A percentile compares a stretch with the other conserved stretches of the same genome.
Conservation (phyloP, 2,888 invertebrate genomes). For the Aradus depressus region DNA sequence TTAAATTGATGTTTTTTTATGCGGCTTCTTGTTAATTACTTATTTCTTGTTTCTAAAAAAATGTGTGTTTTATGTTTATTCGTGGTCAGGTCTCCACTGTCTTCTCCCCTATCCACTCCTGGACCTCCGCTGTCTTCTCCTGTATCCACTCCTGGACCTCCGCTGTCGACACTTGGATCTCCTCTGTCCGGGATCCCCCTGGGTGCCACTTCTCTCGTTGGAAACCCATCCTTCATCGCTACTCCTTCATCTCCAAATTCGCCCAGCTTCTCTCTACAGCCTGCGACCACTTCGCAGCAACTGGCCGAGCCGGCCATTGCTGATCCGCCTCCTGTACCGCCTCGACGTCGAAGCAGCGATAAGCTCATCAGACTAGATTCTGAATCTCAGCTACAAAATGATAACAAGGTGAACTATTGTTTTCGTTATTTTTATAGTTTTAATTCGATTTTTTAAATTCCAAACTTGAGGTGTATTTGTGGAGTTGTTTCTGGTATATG, state of each 20-base stretch:
- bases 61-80: too few species aligned
- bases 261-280: not conserved
- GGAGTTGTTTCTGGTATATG: too few species aligned
- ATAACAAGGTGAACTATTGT: too few species aligned
- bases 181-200: constrained; percentile 32
- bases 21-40: too few species aligned
- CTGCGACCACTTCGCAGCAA: not conserved
- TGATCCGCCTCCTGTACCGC: constrained; percentile 33
- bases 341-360: constrained; percentile 31
- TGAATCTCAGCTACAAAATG: too few species aligned
- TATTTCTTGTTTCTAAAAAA: too few species aligned
- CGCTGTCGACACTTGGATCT: constrained; percentile 31
- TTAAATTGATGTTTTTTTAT: too few species aligned
- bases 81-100: constrained; percentile 1
- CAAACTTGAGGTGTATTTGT: too few species aligned
- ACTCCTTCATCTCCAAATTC: constrained; percentile 25
- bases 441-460: too few species aligned
- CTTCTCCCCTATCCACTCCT: constrained; percentile 18
- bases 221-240: constrained; percentile 39
- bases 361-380: too few species aligned
- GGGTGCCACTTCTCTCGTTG: constrained; percentile 41
- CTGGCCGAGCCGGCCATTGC: too few species aligned
- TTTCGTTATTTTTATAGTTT: too few species aligned
- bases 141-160: constrained; percentile 29
- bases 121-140: constrained; percentile 26